Percentiles rank a stretch among this genome's conserved stretches.
These are phyloP conservation scores for Podilymbus podiceps DNA, from an alignment of 2,113 vertebrate genomes.

Conservation along the genomic window DNA sequence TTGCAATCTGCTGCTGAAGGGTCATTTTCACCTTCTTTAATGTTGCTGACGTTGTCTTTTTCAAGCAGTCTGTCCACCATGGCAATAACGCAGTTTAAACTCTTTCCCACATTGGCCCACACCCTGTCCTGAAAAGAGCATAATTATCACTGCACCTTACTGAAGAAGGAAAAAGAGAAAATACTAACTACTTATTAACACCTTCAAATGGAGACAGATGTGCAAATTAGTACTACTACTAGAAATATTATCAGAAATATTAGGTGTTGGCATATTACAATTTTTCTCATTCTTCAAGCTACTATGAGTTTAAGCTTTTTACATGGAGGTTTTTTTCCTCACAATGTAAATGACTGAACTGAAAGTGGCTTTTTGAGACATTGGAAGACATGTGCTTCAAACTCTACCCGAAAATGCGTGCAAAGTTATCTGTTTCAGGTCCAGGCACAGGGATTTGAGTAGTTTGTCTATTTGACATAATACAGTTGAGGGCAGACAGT, in stretches of 20 bases:
- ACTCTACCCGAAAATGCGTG: neutral
- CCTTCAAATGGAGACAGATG: neutral
- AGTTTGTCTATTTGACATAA: neutral
- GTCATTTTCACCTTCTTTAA: slow-evolving; percentile 56
- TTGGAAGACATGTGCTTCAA: neutral
- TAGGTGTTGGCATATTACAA: neutral
- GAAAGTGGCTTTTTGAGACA: neutral
- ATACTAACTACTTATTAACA: neutral
- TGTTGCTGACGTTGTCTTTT: slow-evolving; percentile 64
- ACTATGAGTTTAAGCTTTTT: neutral
- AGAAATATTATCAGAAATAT: neutral
- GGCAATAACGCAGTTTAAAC: slow-evolving; percentile 92
- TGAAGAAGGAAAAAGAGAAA: neutral
- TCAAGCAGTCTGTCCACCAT: slow-evolving; percentile 92
- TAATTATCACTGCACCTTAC: slow-evolving; percentile 55
- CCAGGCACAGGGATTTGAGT: neutral
- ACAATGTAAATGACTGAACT: neutral
- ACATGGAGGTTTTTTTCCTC: neutral
- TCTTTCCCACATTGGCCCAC: slow-evolving; percentile 93
- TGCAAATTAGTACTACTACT: neutral
- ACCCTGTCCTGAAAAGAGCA: slow-evolving; percentile 90
- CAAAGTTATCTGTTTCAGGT: neutral
- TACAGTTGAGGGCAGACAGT: neutral
- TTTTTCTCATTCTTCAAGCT: neutral
- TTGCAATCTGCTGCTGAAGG: slow-evolving; percentile 76